A percentile compares a stretch with the other conserved stretches of the same genome.
Evolutionary conservation across 2,888 invertebrate genomes (phyloP).

Genomic region (Alloscopus bannaensis): DNA sequence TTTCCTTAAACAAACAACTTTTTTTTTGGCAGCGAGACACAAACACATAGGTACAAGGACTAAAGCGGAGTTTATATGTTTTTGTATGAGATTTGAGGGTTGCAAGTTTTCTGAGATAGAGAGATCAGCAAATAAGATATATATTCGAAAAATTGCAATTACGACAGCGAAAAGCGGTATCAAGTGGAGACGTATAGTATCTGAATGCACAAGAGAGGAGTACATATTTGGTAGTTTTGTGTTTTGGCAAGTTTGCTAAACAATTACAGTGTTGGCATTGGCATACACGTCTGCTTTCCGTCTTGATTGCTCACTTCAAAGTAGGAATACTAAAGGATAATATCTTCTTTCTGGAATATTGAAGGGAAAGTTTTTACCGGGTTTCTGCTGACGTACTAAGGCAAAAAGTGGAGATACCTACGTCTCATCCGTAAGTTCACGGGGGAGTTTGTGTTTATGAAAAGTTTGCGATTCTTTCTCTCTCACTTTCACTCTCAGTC

Average conservation of each 20-base stretch:
- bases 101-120: neutral
- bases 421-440: no score
- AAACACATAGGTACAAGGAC: neutral
- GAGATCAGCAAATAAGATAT: constrained; percentile 5
- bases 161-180: neutral
- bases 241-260: neutral
- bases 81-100: neutral
- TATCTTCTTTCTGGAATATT: constrained; percentile 34
- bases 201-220: neutral
- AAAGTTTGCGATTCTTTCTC: neutral
- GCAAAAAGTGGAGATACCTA: no score
- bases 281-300: constrained; percentile 14
- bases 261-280: constrained; percentile 7
- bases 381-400: constrained; percentile 22
- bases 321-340: constrained; percentile 15
- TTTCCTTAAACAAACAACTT: neutral
- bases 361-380: constrained; percentile 27
- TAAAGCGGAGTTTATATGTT: neutral
- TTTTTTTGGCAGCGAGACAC: neutral
- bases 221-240: neutral
- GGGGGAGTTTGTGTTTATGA: neutral
- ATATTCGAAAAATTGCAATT: neutral
- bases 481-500: neutral
- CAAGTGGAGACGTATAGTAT: neutral
- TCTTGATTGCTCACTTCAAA: constrained; percentile 46